Base-by-base conservation (phyloP, 2,888 invertebrate species). In the Aphrophora alni region DNA sequence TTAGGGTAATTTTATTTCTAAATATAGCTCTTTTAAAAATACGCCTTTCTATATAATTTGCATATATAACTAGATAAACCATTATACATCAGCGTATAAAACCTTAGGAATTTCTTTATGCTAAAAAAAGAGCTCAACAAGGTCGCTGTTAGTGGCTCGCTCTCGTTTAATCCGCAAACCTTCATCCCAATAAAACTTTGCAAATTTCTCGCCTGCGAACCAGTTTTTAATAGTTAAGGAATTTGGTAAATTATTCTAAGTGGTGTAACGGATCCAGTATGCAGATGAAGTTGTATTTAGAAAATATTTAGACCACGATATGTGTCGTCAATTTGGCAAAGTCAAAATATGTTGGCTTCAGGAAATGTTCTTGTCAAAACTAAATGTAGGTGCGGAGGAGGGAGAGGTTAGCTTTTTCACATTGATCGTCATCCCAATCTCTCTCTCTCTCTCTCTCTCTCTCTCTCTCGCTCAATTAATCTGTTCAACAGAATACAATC, bases 161-260 rank as follows among this genome's bases (percentile, higher is more conserved):
- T 59, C 59, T 59, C 59, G 21, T 59, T 59, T 21, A 21, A 12
- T 59, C 59, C 59, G 59, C 21, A 59, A 21, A 21, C 59, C 59
- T 17, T 10, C 3, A 2, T 44, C 44, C 44, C n/a, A 14, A 59
- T 59, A 59, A 59, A 59, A 59, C 12, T 59, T 59, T 59, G 59
- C 59, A 59, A 59, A 59, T 59, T 59, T 59, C 59, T 59, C 59
- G 59, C 59, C 59, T 59, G n/a, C 59, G 59, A 59, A 59, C 59
- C 59, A 59, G 59, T 59, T 59, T 21, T 59, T 59, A 59, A 59
- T 21, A 21, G n/a, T 21, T 59, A 21, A 59, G 59, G 59, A 59
- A 59, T 59, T 59, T 59, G 59, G 59, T 59, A 59, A 59, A 59
- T 59, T 59, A 59, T 59, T 59, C 59, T 59, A 59, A 59, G 59